A percentile compares a stretch with the other conserved stretches of the same genome.
Conservation (phyloP, 2,797 vertebrate genomes). For the Apogon talboti region DNA sequence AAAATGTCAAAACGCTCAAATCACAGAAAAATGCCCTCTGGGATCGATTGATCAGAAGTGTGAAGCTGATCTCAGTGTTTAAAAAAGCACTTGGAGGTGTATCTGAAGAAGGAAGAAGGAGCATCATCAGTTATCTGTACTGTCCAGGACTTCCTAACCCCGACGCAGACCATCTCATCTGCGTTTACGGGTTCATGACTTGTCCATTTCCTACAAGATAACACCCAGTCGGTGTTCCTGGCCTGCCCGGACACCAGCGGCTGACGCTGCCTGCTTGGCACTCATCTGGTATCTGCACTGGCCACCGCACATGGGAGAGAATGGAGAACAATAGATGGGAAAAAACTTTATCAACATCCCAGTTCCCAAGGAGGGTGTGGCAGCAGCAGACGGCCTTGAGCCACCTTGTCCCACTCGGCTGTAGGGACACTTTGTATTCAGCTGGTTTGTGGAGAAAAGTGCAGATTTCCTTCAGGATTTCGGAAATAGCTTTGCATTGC, state of each 20-base stretch:
- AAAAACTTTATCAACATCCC: conserved; percentile 71
- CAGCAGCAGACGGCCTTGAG: conserved; percentile 42
- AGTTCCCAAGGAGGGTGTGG: conserved; percentile 75
- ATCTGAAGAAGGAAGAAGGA: conserved; percentile 6
- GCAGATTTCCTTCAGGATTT: too few relatives aligned
- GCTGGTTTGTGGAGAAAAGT: not conserved
- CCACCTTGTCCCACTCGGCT: conserved; percentile 2
- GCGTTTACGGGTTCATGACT: conserved; percentile 23
- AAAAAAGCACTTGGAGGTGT: not conserved
- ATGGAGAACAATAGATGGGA: conserved; percentile 75
- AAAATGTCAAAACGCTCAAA: not conserved
- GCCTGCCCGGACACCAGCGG: conserved; percentile 7
- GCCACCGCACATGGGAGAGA: conserved; percentile 44
- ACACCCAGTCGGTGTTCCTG: conserved; percentile 11
- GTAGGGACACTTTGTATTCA: not conserved
- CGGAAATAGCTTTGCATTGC: too few relatives aligned
- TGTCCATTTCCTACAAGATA: conserved; percentile 68
- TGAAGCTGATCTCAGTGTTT: not conserved
- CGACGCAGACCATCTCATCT: conserved; percentile 8
- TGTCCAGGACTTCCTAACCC: conserved; percentile 62
- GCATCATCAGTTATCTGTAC: conserved; percentile 48
- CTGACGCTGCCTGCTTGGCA: conserved; percentile 24
- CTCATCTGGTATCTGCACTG: conserved; percentile 21
- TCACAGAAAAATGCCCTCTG: not conserved
- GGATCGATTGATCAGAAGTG: not conserved